Conservation (phyloP, 2,888 invertebrate genomes). For the Phasia obesa region DNA sequence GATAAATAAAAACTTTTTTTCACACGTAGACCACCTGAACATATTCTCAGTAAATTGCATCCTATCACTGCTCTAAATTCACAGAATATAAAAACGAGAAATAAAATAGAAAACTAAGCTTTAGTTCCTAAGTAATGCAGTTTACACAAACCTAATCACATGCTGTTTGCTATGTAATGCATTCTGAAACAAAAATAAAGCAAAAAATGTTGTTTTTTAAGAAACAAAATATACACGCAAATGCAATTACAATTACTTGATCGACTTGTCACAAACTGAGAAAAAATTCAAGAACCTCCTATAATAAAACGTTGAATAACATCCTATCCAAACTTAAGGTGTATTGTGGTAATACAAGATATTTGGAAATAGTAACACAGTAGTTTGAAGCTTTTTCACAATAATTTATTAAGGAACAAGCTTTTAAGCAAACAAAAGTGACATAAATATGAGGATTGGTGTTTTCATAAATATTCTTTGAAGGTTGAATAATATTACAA, state of each 20-base stretch:
- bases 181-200: conserved; percentile 4
- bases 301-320: conserved; percentile 32
- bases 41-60: conserved; percentile 60
- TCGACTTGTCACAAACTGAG: conserved; percentile 77
- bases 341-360: background rate
- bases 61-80: conserved; percentile 67
- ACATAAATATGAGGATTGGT: conserved; percentile 54
- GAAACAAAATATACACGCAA: conserved; percentile 80
- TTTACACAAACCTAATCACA: conserved; percentile 62
- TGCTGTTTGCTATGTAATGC: conserved; percentile 51
- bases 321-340: conserved; percentile 49
- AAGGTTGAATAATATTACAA: background rate
- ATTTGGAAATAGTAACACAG: conserved; percentile 45
- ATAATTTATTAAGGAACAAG: background rate
- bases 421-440: conserved; percentile 36
- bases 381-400: conserved; percentile 23
- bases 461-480: conserved; percentile 1
- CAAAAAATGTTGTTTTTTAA: conserved; percentile 48
- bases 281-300: conserved; percentile 8
- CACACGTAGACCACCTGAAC: conserved; percentile 36
- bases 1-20: conserved; percentile 31
- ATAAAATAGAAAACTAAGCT: background rate
- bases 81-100: conserved; percentile 25
- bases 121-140: too few species aligned
- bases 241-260: conserved; percentile 82